A percentile compares a stretch with the other conserved stretches of the same genome.
Conservation (phyloP, 2,888 invertebrate species). For the Trissolcus japonicus region DNA sequence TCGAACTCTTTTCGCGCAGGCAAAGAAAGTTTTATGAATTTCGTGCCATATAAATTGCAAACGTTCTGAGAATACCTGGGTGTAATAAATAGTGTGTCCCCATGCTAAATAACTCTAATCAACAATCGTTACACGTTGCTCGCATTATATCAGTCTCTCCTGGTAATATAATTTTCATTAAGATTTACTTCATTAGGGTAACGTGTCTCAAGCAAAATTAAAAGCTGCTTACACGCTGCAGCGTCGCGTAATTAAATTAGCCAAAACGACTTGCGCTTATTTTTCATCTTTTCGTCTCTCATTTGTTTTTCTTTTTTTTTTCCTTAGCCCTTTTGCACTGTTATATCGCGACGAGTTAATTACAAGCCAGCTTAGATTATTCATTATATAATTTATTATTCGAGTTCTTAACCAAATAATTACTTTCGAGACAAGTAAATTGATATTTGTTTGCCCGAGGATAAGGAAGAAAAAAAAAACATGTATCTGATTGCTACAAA, state of each 20-base stretch:
- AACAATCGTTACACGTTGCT: no score
- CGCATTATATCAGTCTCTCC: background rate
- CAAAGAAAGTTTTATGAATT: no score
- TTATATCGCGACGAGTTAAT: conserved; percentile 6
- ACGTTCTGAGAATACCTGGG: no score
- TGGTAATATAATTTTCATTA: conserved; percentile 4
- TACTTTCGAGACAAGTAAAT: no score
- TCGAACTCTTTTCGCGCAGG: no score
- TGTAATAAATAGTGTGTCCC: conserved; percentile 10
- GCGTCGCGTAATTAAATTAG: conserved; percentile 15
- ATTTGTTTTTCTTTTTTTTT: background rate
- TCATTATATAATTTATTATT: background rate
- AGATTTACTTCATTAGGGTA: background rate
- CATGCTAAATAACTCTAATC: background rate
- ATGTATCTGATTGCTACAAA: no score
- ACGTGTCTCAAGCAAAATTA: conserved; percentile 18
- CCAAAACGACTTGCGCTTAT: conserved; percentile 4
- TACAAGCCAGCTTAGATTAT: conserved; percentile 2
- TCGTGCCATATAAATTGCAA: no score
- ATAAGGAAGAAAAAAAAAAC: no score
- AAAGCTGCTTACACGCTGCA: conserved; percentile 6
- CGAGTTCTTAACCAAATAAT: no score
- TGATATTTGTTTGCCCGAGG: no score
- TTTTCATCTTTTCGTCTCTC: conserved; percentile 4
- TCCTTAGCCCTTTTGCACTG: background rate